phyloP scores from a whole-genome alignment of 2,888 invertebrate genomes.

The Drosophila pseudotalamancana region DNA sequence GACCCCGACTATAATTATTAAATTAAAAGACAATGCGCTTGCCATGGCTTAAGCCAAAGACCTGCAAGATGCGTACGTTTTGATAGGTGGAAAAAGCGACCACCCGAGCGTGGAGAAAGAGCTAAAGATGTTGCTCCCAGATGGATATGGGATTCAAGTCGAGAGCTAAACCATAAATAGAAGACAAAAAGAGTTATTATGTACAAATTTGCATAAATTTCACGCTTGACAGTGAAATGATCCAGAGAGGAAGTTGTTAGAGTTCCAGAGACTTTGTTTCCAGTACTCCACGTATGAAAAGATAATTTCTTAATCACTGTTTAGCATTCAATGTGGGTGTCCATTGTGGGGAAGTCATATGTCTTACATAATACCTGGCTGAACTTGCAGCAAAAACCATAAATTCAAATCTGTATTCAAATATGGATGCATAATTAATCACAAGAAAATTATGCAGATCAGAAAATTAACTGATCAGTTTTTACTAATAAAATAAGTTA shows the following conservation, averaged over 20 bases:
- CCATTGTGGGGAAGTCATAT: background rate
- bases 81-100: constrained; percentile 58
- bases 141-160: constrained; percentile 20
- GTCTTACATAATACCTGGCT: background rate
- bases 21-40: constrained; percentile 70
- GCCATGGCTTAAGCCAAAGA: constrained; percentile 41
- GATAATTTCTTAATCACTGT: constrained; percentile 55
- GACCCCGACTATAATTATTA: constrained; percentile 69
- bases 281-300: constrained; percentile 14
- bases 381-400: background rate
- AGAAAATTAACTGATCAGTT: too few species aligned
- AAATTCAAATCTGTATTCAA: background rate
- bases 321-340: constrained; percentile 38
- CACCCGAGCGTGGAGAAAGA: constrained; percentile 72
- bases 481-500: background rate
- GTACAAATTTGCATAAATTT: constrained; percentile 78
- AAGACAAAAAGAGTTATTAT: constrained; percentile 81
- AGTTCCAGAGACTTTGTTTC: constrained; percentile 22
- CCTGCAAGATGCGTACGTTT: constrained; percentile 68
- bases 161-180: constrained; percentile 31
- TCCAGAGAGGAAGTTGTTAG: constrained; percentile 51
- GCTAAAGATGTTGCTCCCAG: constrained; percentile 26
- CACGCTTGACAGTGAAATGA: constrained; percentile 59
- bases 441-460: too few species aligned
- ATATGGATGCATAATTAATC: too few species aligned